Evolutionary conservation across 2,797 vertebrate species (phyloP), one percentile per base, ranked within the genome.

Genomic region (Coccyzus lansbergi): DNA sequence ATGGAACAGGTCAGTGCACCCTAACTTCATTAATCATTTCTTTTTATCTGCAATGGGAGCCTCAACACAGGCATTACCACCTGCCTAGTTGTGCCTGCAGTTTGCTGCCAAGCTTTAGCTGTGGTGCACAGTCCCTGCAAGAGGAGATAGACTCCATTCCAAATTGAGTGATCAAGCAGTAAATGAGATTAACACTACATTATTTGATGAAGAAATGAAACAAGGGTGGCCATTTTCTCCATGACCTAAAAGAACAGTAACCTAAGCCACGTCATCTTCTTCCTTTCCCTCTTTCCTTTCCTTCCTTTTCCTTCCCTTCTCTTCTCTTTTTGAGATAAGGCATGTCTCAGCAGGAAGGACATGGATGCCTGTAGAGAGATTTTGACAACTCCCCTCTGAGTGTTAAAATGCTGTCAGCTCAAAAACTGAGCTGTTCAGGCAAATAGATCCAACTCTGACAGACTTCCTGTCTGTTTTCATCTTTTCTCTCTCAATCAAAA

Each of bases 351-450:
- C 86, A 72, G 77, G 95, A 91, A 95, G 95, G 94, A 96, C 72
- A 74, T 67, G 93, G 86, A 60, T 93, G 89, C 93, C 91, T 93
- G 75, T 86, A 91, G 92, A 94, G 91, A 96, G 91, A 97, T 97
- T 96, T 89, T 97, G 95, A 98, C 96, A 97, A 94, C 95, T 96
- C 96, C 90, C 92, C 86, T 95, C 93, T 95, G 95, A 88, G 96
- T 89, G 95, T 86, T 96, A 96, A 97, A 97, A 95, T 90, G 91
- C 94, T 96, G 80, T 93, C 92, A 96, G 89, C 70, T 46, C 65
- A 95, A 93, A 97, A 88, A 83, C 72, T 70, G 96, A 96, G 94
- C 69, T 93, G 77, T 95, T 93, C 94, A 82, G 77, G 83, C 62
- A 93, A 96, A 97, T 78, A 92, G 88, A 96, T 96, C 91, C 62